Conservation (phyloP, 2,113 vertebrate species). For the Copsychus sechellarum region DNA sequence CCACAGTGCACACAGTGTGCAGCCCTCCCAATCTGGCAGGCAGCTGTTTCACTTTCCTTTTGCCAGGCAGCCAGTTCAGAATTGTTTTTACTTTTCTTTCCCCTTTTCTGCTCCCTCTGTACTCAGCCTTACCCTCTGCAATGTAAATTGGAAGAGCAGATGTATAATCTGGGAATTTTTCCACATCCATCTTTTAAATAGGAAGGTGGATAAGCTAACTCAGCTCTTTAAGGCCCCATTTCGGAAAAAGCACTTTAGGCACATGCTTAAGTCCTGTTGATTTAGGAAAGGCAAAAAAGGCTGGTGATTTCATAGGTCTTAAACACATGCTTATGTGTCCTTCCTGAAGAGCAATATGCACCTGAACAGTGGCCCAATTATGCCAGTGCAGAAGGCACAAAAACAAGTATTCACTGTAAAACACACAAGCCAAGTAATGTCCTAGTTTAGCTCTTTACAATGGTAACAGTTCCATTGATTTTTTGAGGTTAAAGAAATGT, state of each 20-base stretch:
- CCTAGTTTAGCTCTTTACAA: neutral
- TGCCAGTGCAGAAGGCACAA: constrained; percentile 17
- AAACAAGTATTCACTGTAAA: neutral
- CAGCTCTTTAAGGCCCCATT: constrained; percentile 41
- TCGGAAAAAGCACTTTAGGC: constrained; percentile 61
- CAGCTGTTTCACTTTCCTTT: constrained; percentile 55
- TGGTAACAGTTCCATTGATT: neutral
- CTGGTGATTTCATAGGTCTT: constrained; percentile 64
- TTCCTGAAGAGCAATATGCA: constrained; percentile 55
- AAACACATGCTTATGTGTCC: constrained; percentile 67
- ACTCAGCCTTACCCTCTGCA: neutral
- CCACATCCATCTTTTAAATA: constrained; percentile 63
- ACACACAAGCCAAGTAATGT: neutral
- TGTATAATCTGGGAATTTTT: constrained; percentile 68
- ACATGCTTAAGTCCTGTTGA: constrained; percentile 63
- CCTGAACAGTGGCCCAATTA: constrained; percentile 34
- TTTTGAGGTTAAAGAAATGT: neutral
- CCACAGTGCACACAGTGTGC: neutral
- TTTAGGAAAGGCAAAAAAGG: constrained; percentile 60
- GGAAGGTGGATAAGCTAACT: constrained; percentile 60
- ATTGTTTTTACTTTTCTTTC: constrained; percentile 34
- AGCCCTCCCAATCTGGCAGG: constrained; percentile 14
- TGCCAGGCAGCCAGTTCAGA: constrained; percentile 31
- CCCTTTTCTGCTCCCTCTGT: constrained; percentile 28
- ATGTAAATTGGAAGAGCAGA: constrained; percentile 64